Evolutionary conservation across 2,113 vertebrate species (phyloP).

Genomic region (Chunga burmeisteri): DNA sequence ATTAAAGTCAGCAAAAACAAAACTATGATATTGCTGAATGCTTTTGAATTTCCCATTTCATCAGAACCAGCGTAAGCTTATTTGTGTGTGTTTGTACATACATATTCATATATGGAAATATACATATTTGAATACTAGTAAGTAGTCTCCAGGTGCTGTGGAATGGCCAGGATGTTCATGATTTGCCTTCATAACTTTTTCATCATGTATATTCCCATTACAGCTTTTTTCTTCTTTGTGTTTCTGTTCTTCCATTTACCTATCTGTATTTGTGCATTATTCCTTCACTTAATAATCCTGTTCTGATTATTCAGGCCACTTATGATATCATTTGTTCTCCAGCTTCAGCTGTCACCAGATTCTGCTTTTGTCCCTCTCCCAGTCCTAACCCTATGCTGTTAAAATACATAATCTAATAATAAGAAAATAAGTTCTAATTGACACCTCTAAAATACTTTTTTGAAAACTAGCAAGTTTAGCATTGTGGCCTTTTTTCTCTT

Average conservation of each 20-base stretch:
- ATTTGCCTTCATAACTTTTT: background rate
- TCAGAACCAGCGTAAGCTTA: background rate
- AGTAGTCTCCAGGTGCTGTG: background rate
- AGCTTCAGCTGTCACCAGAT: background rate
- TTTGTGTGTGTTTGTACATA: background rate
- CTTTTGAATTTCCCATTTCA: background rate
- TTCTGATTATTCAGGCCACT: background rate
- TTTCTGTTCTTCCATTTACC: background rate
- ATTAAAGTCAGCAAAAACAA: conserved; percentile 1
- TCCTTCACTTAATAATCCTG: background rate
- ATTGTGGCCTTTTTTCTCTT: background rate
- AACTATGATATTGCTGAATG: background rate
- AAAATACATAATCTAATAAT: background rate
- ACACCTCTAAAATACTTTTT: background rate
- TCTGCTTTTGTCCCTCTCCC: background rate
- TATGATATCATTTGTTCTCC: background rate
- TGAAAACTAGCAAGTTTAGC: background rate
- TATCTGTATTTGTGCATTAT: background rate
- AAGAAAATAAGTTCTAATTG: background rate
- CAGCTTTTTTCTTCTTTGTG: background rate
- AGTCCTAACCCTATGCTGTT: background rate
- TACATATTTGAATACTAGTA: background rate
- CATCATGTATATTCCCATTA: background rate
- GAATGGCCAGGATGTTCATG: background rate
- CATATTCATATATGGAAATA: background rate